These are phyloP conservation scores for Mycetomoellerius zeteki DNA, from an alignment of 1,140 invertebrate species.

Conservation along the genomic window DNA sequence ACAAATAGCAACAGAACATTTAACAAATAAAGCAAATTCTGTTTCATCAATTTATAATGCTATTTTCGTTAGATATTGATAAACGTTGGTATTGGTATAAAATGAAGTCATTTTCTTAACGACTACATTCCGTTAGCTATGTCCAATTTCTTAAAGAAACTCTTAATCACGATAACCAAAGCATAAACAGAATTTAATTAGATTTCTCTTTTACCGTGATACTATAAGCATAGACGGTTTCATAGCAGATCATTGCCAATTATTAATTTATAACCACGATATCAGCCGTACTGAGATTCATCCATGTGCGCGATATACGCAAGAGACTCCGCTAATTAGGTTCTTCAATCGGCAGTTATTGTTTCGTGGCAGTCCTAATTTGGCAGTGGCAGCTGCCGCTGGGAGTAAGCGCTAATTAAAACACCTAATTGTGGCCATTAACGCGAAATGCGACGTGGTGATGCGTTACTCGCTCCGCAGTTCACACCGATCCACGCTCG, in stretches of 20 bases:
- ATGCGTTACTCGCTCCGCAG: conserved; percentile 79
- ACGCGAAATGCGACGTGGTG: conserved; percentile 84
- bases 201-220: conserved; percentile 58
- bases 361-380: conserved; percentile 85
- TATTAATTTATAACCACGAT: conserved; percentile 79
- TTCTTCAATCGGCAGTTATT: conserved; percentile 86
- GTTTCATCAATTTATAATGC: not conserved
- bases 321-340: conserved; percentile 82
- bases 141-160: conserved; percentile 29
- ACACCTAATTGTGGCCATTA: conserved; percentile 87
- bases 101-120: conserved; percentile 55
- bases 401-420: conserved; percentile 85
- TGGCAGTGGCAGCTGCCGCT: conserved; percentile 82
- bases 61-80: not conserved
- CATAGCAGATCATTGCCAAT: conserved; percentile 73
- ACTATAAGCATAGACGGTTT: conserved; percentile 54
- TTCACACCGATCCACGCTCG: conserved; percentile 81
- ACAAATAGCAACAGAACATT: not conserved
- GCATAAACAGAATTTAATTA: conserved; percentile 61
- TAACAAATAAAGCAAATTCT: not conserved
- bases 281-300: conserved; percentile 58
- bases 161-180: conserved; percentile 54
- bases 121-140: not conserved
- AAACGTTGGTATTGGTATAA: not conserved
- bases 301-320: conserved; percentile 54